Percentiles rank a stretch among this genome's conserved stretches.
Conservation (phyloP, 2,797 vertebrate genomes). For the Ceryle rudis region DNA sequence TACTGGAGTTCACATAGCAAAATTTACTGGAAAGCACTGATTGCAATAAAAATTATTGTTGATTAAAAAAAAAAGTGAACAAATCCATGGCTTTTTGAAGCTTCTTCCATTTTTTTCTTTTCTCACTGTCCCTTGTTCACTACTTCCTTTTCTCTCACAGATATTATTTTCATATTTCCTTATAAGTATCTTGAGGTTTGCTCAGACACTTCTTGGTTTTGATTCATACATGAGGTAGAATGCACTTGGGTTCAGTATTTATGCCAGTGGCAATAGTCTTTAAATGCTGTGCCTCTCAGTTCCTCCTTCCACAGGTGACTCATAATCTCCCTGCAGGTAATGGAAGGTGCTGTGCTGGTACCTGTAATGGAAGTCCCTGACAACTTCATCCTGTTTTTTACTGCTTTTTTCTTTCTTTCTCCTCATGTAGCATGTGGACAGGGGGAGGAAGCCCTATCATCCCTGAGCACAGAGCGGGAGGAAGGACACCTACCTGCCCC, state of each 20-base stretch:
- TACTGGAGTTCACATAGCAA: background rate
- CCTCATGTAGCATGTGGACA: background rate
- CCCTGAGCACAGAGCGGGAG: rapidly evolving
- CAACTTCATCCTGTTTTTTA: background rate
- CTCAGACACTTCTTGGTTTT: background rate
- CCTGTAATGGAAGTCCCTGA: background rate
- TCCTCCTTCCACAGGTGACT: background rate
- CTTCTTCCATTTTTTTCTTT: background rate
- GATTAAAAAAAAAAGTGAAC: background rate
- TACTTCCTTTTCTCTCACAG: background rate
- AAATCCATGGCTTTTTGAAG: background rate
- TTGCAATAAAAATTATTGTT: background rate
- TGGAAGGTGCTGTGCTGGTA: background rate
- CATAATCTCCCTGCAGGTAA: rapidly evolving
- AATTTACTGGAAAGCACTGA: background rate
- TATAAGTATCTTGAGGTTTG: background rate
- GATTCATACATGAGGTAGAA: background rate
- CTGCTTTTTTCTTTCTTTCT: background rate
- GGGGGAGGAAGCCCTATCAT: background rate
- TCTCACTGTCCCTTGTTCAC: background rate
- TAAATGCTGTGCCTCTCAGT: background rate
- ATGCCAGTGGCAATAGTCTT: background rate
- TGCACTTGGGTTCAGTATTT: background rate
- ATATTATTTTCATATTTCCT: background rate
- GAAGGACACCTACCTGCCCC: background rate